Base-by-base conservation (phyloP, 53 echinoderm and acorn worm species). In the Astropecten irregularis region DNA sequence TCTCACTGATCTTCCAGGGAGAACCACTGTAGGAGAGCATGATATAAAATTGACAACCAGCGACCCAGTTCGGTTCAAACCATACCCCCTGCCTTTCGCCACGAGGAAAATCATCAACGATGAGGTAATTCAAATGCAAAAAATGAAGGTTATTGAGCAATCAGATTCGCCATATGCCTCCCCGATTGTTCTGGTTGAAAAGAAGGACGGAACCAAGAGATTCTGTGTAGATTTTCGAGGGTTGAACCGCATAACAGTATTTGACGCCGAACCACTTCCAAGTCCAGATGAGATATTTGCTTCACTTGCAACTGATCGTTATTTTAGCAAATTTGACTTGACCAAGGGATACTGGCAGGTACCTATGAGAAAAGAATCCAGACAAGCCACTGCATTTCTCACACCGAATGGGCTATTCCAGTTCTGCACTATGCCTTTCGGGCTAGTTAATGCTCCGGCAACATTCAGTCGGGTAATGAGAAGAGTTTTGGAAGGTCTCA, bases 1-100 rank as follows among this genome's bases (percentile, higher is more conserved):
- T 49, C 62, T 91, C 21, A 91, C 91, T 19, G 91, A 91, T 46
- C 36, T 91, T 21, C 91, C 91, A 5, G 91, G 91, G 11, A 81
- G 62, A 44, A 76, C 69, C 9, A 73, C 68, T 27, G 20, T 89
- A 19, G 84, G 87, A 14, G 58, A 76, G 19, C 91, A 91, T 31
- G 76, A 76, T 30, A 83, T 91, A 16, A 73, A 84, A 38, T 8
- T 86, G 50, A 86, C 82, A 16, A 37, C 82, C 10, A 61, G 66
- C 62, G 82, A 87, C 33, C 77, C 87, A 11, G 42, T 86, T 20
- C 29, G 71, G n/a, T 68, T 60, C 18, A 68, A 44, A 49, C 87
- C 87, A 16, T 87, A 87, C 40, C 87, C 84, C 2, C 21, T 83
- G 6, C 87, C 84, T 49, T 76, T 87, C 84, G 84, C 91, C 29